Evolutionary conservation across 2,113 vertebrate species (phyloP).

Genomic region (Scopus umbretta): DNA sequence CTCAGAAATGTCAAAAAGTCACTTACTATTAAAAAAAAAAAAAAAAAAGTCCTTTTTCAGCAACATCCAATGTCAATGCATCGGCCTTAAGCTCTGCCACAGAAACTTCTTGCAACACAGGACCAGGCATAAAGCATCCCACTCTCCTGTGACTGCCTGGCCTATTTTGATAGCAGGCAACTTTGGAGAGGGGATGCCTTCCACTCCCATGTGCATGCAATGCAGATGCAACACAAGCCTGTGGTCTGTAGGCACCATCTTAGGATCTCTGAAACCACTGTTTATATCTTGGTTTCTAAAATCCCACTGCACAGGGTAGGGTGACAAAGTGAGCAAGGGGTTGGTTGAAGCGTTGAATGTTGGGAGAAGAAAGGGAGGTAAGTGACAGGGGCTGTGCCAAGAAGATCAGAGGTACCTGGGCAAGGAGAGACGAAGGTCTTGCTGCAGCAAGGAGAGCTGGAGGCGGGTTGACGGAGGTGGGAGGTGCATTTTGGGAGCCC

Average conservation of each 20-base stretch:
- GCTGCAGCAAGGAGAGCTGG: neutral
- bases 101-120: neutral
- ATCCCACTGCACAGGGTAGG: neutral
- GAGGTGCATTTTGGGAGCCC: neutral
- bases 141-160: neutral
- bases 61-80: neutral
- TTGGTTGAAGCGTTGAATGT: neutral
- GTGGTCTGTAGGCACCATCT: neutral
- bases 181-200: neutral
- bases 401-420: neutral
- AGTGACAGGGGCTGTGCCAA: neutral
- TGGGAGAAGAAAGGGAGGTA: neutral
- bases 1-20: neutral
- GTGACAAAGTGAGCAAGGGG: neutral
- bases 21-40: neutral
- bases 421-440: neutral
- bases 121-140: neutral
- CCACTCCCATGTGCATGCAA: neutral
- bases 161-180: neutral
- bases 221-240: neutral
- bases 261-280: neutral
- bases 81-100: neutral
- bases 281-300: accelerated
- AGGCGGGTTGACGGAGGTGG: neutral
- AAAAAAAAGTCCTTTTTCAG: neutral